phyloP scores from a whole-genome alignment of 2,888 invertebrate species.

The Gastracanthus pulcherrimus region DNA sequence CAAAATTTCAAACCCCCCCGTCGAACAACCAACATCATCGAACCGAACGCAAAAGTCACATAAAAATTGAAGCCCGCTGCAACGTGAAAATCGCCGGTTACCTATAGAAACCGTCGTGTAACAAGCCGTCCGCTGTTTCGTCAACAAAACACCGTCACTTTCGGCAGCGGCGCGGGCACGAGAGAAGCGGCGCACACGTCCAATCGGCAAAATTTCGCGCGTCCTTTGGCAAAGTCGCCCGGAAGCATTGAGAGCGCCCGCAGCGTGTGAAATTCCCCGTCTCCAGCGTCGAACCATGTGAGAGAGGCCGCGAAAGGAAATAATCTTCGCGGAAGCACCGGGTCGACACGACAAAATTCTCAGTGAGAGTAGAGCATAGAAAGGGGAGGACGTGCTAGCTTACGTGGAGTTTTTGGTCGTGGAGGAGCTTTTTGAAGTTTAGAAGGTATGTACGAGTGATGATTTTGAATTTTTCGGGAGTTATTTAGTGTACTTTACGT shows the following conservation, averaged over 20 bases:
- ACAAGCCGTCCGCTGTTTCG: constrained; percentile 34
- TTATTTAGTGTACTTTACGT: too few species aligned
- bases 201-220: constrained; percentile 14
- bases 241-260: too few species aligned
- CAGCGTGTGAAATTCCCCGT: background rate
- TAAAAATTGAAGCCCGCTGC: constrained; percentile 27
- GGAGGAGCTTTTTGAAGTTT: too few species aligned
- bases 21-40: background rate
- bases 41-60: background rate
- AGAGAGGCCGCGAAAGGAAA: background rate
- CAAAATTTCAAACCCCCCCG: too few species aligned
- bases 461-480: too few species aligned
- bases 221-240: background rate
- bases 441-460: too few species aligned
- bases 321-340: background rate
- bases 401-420: background rate
- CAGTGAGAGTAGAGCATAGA: background rate
- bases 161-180: constrained; percentile 19
- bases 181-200: constrained; percentile 13
- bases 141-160: constrained; percentile 37
- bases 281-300: constrained; percentile 1
- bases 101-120: constrained; percentile 36
- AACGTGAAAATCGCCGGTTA: constrained; percentile 3
- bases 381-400: background rate
- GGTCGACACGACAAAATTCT: background rate